Base-by-base conservation (phyloP, 2,797 vertebrate genomes). In the Fundulus diaphanus region DNA sequence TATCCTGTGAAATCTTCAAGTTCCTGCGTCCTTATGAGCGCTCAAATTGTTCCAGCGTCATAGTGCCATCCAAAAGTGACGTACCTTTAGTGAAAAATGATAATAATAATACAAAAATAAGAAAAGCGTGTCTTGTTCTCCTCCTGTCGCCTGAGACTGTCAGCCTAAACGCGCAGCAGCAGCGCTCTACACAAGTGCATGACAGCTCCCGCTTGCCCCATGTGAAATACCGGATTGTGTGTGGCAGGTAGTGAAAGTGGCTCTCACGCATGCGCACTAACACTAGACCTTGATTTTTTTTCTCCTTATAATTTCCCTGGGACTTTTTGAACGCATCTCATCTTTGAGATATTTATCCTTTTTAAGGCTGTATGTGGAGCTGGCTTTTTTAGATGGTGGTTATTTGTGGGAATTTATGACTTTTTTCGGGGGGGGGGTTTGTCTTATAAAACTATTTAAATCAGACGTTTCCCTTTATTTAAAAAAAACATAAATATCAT, bases 171-270 rank as follows among this genome's bases (percentile, higher is more conserved):
- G 78, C 88, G 87, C 89, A 69, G 84, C 88, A 76, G 85, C 88
- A 73, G 92, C 91, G 71, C 42, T 90, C 84, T 48, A 90, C 90
- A 85, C 92, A 88, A 94, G 90, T 95, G 94, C 82, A 90, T 82
- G 93, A 92, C 79, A 92, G 89, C 84, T 90, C 90, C 87, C 82
- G 85, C 83, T 77, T 78, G 93, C 93, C 87, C 91, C 95, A 87
- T 94, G 95, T 95, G 95, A 96, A 96, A 93, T 95, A 93, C 92
- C 44, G 84, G 87, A 48, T 76, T 80, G 35, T 90, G 91, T 89
- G 94, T 85, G 88, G 93, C 94, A 95, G 94, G 94, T 95, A 93
- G 90, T 89, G 94, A 93, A 92, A 93, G 92, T 93, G 88, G 71
- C 80, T 15, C 59, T 5, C 24, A 85, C 89, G 93, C 95, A 95